Conservation (phyloP, 2,113 vertebrate genomes). For the Microcebus jonahi region DNA sequence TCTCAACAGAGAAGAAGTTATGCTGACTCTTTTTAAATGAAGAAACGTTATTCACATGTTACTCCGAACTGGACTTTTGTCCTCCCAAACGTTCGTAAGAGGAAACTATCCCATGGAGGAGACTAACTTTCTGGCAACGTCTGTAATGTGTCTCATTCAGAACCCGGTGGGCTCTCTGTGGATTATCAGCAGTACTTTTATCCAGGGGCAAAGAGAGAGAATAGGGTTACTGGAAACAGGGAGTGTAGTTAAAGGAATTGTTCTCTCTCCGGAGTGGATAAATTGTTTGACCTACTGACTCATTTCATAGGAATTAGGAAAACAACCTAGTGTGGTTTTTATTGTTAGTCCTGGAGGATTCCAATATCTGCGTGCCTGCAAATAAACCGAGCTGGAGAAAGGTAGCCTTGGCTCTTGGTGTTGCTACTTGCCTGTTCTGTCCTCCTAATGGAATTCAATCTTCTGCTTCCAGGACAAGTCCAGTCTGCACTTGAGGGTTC, state of each 20-base stretch:
- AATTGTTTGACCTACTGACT: conserved; percentile 88
- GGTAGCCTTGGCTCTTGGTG: conserved; percentile 15
- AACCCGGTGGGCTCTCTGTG: conserved; percentile 54
- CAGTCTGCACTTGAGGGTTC: conserved; percentile 50
- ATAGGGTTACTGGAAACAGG: conserved; percentile 53
- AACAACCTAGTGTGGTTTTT: conserved; percentile 85
- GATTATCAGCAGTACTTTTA: neutral
- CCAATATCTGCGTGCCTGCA: conserved; percentile 61
- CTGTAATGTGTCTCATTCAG: conserved; percentile 57
- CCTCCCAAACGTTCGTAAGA: conserved; percentile 54
- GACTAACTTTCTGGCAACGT: conserved; percentile 51
- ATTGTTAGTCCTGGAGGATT: conserved; percentile 82
- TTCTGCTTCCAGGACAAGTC: conserved; percentile 60
- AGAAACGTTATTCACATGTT: neutral
- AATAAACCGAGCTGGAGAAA: conserved; percentile 57
- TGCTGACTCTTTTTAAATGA: conserved; percentile 53
- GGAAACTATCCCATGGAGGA: conserved; percentile 39
- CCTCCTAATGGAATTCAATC: conserved; percentile 59
- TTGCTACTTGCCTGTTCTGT: conserved; percentile 47
- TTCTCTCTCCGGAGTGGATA: conserved; percentile 75
- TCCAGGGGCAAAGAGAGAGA: neutral
- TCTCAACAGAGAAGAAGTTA: conserved; percentile 60
- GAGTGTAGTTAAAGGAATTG: conserved; percentile 78
- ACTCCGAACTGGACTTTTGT: neutral
- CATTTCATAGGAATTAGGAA: conserved; percentile 85